Percentiles rank a stretch among this genome's conserved stretches.
phyloP scores from a whole-genome alignment of 2,888 invertebrate genomes.

The Oscheius myriophilus region DNA sequence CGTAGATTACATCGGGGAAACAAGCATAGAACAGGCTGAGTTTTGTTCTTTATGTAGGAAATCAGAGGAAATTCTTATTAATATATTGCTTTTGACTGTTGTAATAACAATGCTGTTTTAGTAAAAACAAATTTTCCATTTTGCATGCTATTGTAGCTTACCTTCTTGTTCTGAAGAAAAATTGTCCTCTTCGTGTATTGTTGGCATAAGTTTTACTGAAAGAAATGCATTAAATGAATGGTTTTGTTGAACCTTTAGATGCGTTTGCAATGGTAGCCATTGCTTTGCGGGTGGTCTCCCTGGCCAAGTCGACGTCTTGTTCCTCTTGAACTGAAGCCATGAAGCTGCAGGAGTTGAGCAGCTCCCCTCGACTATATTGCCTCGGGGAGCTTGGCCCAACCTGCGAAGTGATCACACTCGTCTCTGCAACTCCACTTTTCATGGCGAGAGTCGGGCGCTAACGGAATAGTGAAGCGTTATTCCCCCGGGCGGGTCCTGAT shows the following conservation, averaged over 20 bases:
- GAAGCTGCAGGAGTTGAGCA: slow-evolving; percentile 20
- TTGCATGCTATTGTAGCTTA: neutral
- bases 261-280: neutral
- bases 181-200: slow-evolving; percentile 19
- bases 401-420: no score
- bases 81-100: no score
- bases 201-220: slow-evolving; percentile 17
- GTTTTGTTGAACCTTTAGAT: neutral
- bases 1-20: no score
- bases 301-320: slow-evolving; percentile 9
- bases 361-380: slow-evolving; percentile 20
- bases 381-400: neutral
- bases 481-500: no score
- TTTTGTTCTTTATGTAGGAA: no score
- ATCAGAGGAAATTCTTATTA: no score
- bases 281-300: neutral
- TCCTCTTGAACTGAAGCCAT: slow-evolving; percentile 17
- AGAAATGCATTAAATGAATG: neutral
- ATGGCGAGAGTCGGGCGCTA: no score
- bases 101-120: no score
- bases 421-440: no score
- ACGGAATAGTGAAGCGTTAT: no score
- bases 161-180: neutral
- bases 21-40: no score
- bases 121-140: no score